These are phyloP conservation scores for Trilocha varians DNA, from an alignment of 2,888 invertebrate genomes.

Conservation along the genomic window DNA sequence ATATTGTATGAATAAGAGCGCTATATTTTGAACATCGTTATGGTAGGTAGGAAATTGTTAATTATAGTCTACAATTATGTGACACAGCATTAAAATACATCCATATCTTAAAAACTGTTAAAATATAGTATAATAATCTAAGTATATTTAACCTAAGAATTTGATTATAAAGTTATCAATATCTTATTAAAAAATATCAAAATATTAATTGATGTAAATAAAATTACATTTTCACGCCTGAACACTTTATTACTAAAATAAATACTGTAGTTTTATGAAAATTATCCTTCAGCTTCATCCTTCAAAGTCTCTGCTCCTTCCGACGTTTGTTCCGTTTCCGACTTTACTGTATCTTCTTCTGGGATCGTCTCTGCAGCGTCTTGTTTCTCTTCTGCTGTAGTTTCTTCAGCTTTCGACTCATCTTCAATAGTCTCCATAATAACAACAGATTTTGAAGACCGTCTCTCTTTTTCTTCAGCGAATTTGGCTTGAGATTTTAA, in stretches of 20 bases:
- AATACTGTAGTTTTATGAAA: too few species aligned
- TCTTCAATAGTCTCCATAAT: conserved; percentile 12
- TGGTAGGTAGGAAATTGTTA: neutral
- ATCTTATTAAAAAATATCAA: too few species aligned
- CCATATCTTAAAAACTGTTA: too few species aligned
- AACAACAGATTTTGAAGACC: conserved; percentile 23
- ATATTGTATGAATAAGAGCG: neutral
- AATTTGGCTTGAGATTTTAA: conserved; percentile 27
- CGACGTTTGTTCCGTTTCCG: conserved; percentile 31
- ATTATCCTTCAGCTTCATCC: neutral
- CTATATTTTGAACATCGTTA: neutral
- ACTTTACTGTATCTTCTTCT: conserved; percentile 21
- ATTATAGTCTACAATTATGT: too few species aligned
- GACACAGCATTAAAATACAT: too few species aligned
- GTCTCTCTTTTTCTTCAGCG: conserved; percentile 14
- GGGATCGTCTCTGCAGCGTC: conserved; percentile 8
- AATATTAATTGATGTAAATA: too few species aligned
- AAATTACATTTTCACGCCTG: too few species aligned
- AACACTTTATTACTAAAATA: too few species aligned
- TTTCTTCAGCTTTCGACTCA: conserved; percentile 6
- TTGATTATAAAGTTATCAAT: too few species aligned
- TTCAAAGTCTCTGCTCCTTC: conserved; percentile 7
- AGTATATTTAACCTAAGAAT: too few species aligned
- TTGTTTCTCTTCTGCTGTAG: conserved; percentile 4
- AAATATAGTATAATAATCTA: too few species aligned